phyloP scores from a whole-genome alignment of 2,113 vertebrate genomes.

The Gadus chalcogrammus region DNA sequence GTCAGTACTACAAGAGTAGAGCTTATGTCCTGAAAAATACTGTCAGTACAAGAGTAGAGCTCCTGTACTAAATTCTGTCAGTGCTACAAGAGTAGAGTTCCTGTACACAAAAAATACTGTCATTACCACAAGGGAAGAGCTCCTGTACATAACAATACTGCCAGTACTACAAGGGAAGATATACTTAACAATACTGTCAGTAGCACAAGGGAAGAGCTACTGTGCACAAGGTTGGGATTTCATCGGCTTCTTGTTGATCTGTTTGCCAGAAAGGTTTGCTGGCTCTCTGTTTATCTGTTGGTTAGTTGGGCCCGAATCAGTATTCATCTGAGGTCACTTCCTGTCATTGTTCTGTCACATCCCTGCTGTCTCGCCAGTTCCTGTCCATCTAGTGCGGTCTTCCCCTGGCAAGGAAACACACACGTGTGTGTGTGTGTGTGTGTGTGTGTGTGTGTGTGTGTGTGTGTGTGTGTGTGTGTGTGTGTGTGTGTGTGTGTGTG shows the following conservation, averaged over 20 bases:
- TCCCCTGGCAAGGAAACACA: conserved; percentile 33
- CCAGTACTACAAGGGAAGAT: neutral
- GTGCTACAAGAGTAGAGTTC: no score
- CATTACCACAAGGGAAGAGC: no score
- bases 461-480: conserved; percentile 2
- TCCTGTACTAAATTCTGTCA: neutral
- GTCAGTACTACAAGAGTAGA: neutral
- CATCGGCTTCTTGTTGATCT: conserved; percentile 8
- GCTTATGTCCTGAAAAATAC: no score
- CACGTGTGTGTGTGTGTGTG: conserved; percentile 3
- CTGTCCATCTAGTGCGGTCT: conserved; percentile 17
- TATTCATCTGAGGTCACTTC: conserved; percentile 39
- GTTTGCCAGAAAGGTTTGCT: conserved; percentile 11
- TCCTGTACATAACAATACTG: neutral
- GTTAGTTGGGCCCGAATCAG: conserved; percentile 38
- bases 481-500: neutral
- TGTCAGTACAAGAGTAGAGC: neutral
- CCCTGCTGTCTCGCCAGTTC: conserved; percentile 42
- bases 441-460: conserved; percentile 2
- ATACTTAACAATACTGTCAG: neutral
- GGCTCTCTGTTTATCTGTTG: conserved; percentile 26
- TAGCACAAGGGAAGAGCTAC: neutral
- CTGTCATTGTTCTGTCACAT: conserved; percentile 46
- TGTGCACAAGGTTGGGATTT: neutral
- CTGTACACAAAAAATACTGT: no score